phyloP scores from a whole-genome alignment of 2,797 vertebrate genomes.

The Graptemys geographica region DNA sequence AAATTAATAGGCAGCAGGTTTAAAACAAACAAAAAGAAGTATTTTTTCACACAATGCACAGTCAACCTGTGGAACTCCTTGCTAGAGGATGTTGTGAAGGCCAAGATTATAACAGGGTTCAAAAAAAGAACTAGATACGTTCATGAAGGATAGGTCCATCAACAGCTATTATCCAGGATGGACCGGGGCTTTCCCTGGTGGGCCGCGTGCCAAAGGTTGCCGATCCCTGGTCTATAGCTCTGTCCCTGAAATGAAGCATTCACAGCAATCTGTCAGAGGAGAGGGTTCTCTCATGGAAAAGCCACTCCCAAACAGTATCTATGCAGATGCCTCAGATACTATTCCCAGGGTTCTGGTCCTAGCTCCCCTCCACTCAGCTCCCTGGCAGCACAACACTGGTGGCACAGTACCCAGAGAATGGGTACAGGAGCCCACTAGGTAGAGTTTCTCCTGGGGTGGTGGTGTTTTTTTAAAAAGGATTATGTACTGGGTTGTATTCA shows the following conservation, averaged over 20 bases:
- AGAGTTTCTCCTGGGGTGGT: not conserved
- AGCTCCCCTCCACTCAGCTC: not conserved
- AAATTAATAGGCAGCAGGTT: too few relatives aligned
- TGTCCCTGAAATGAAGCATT: not conserved
- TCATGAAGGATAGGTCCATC: too few relatives aligned
- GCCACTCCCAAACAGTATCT: not conserved
- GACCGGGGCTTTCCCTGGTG: too few relatives aligned
- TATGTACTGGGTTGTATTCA: not conserved
- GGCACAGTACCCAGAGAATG: not conserved
- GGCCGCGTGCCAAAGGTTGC: too few relatives aligned
- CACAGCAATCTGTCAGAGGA: not conserved
- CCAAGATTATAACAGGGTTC: too few relatives aligned
- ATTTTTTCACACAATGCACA: too few relatives aligned
- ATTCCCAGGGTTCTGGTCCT: not conserved
- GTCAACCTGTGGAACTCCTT: too few relatives aligned
- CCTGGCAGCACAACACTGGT: not conserved
- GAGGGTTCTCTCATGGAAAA: not conserved
- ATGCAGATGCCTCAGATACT: not conserved
- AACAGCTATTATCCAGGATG: too few relatives aligned
- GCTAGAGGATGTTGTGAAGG: too few relatives aligned
- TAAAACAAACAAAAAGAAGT: too few relatives aligned
- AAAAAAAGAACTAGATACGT: too few relatives aligned
- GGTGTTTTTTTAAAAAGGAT: not conserved
- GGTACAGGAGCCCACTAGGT: not conserved
- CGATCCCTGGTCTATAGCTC: not conserved